Percentiles rank a stretch among this genome's conserved stretches.
Conservation (phyloP, 2,113 vertebrate genomes). For the Clupea harengus region DNA sequence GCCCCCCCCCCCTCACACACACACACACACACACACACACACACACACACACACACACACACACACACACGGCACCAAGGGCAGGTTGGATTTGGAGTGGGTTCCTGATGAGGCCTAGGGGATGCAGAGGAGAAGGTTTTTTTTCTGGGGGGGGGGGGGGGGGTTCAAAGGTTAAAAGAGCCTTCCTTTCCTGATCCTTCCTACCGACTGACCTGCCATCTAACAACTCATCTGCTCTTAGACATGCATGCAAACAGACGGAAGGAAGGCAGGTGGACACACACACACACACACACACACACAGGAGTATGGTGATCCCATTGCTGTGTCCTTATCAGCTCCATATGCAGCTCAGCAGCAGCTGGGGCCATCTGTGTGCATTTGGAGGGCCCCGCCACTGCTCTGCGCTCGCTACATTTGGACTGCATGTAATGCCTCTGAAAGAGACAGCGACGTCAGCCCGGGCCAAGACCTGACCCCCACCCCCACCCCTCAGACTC, state of each 20-base stretch:
- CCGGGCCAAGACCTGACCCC: neutral
- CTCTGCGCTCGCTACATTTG: neutral
- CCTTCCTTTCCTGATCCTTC: constrained; percentile 39
- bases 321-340: constrained; percentile 29
- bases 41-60: neutral
- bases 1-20: neutral
- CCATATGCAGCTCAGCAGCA: constrained; percentile 32
- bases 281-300: constrained; percentile 14
- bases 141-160: constrained; percentile 15
- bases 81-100: constrained; percentile 27
- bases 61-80: neutral
- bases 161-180: neutral
- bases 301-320: neutral
- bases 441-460: neutral
- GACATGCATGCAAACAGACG: constrained; percentile 26
- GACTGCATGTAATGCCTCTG: neutral
- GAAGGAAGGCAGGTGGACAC: constrained; percentile 27
- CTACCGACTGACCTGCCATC: constrained; percentile 23
- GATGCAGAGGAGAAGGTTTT: constrained; percentile 25
- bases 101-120: constrained; percentile 21
- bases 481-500: neutral
- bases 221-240: neutral
- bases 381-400: too few relatives aligned
- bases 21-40: neutral
- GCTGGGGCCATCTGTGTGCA: neutral